Evolutionary conservation across 2,888 invertebrate species (phyloP).

Genomic region (Stramonita haemastoma): DNA sequence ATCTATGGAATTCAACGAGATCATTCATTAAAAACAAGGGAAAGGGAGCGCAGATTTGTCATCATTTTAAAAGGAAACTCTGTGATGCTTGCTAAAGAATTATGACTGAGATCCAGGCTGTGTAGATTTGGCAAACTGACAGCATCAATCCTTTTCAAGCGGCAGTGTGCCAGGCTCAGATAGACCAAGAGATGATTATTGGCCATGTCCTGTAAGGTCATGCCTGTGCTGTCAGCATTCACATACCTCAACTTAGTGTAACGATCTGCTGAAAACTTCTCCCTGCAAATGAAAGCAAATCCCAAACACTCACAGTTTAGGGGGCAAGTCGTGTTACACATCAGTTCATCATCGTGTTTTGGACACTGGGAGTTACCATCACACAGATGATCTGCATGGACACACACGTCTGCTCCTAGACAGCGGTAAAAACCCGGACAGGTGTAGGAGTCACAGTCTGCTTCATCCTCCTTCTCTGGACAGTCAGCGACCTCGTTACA

Average conservation of each 20-base stretch:
- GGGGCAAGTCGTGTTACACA: slow-evolving; percentile 15
- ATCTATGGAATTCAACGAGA: not conserved
- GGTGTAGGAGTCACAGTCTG: slow-evolving; percentile 20
- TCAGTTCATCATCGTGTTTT: slow-evolving; percentile 15
- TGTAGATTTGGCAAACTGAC: not conserved
- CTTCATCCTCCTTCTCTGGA: slow-evolving; percentile 23
- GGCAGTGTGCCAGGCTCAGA: not conserved
- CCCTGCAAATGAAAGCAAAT: not conserved
- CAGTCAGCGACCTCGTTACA: slow-evolving; percentile 28
- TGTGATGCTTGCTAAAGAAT: not conserved
- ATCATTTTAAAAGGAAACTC: too few relatives aligned
- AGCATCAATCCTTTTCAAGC: not conserved
- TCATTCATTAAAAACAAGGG: not conserved
- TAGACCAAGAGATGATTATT: not conserved
- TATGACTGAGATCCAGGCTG: not conserved
- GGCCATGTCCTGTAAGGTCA: not conserved
- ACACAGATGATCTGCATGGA: slow-evolving; percentile 29
- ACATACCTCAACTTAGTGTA: not conserved
- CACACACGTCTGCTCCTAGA: not conserved
- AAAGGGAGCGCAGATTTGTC: not conserved
- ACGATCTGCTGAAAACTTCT: not conserved
- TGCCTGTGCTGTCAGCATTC: not conserved
- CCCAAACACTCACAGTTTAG: slow-evolving; percentile 2
- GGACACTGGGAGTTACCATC: slow-evolving; percentile 18
- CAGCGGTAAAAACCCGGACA: slow-evolving; percentile 35